Evolutionary conservation across 2,888 invertebrate genomes (phyloP).

Genomic region (Camptogramma bilineatum): DNA sequence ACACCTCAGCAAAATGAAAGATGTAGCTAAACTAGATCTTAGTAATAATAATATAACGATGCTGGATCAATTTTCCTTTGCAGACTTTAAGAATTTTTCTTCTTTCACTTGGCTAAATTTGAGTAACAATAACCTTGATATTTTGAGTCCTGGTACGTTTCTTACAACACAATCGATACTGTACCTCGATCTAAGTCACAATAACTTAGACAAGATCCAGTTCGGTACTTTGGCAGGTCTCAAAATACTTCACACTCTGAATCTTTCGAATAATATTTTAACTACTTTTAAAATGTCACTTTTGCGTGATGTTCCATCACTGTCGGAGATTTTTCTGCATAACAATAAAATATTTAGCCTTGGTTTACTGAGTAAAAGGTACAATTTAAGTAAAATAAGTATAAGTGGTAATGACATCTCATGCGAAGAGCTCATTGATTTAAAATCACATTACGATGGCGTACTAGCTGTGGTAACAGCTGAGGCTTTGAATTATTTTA

Average conservation of each 20-base stretch:
- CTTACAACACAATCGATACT: not conserved
- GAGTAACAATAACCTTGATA: slow-evolving; percentile 16
- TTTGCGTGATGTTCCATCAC: slow-evolving; percentile 13
- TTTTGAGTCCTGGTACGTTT: slow-evolving; percentile 20
- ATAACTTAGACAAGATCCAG: slow-evolving; percentile 16
- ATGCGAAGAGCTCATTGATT: slow-evolving; percentile 18
- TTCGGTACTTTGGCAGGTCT: slow-evolving; percentile 21
- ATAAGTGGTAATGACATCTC: slow-evolving; percentile 16
- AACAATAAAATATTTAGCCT: slow-evolving; percentile 20
- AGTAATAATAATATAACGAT: slow-evolving; percentile 20
- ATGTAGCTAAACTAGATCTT: slow-evolving; percentile 14
- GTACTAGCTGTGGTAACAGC: not conserved
- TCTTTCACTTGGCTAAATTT: slow-evolving; percentile 21
- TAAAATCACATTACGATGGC: not conserved
- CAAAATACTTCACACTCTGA: not conserved
- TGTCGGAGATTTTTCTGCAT: slow-evolving; percentile 19
- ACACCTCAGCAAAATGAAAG: slow-evolving; percentile 13
- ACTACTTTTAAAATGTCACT: slow-evolving; percentile 19
- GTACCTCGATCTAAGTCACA: slow-evolving; percentile 21
- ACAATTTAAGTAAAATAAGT: slow-evolving; percentile 9
- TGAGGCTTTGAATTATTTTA: slow-evolving; percentile 4
- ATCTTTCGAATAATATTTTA: slow-evolving; percentile 21
- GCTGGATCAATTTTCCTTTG: slow-evolving; percentile 23
- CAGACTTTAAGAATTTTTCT: not conserved
- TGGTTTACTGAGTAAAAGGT: not conserved